These are phyloP conservation scores for Drosophila orena DNA, from an alignment of 1,140 invertebrate genomes.

Conservation along the genomic window DNA sequence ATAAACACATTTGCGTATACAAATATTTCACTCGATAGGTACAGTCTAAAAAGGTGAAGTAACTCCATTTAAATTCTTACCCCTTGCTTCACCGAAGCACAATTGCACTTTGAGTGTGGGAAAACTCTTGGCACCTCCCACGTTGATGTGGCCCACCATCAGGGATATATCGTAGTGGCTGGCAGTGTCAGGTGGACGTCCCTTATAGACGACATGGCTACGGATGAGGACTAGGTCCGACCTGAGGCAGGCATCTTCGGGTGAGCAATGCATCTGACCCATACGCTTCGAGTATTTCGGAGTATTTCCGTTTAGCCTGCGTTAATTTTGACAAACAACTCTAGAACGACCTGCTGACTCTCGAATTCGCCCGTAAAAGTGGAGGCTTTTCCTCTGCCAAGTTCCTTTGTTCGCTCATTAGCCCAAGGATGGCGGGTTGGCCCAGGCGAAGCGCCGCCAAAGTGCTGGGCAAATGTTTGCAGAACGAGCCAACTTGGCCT, in stretches of 20 bases:
- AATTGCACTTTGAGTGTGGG: constrained; percentile 27
- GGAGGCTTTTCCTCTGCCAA: constrained; percentile 5
- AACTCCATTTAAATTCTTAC: constrained; percentile 24
- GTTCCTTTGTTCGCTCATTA: constrained; percentile 60
- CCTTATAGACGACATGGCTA: constrained; percentile 26
- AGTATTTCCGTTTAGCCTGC: not conserved
- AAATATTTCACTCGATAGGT: too few species aligned
- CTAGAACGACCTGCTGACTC: constrained; percentile 21
- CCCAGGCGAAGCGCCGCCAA: constrained; percentile 29
- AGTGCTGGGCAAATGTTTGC: constrained; percentile 62
- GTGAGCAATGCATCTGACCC: constrained; percentile 41
- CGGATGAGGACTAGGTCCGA: constrained; percentile 43
- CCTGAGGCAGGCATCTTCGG: constrained; percentile 40
- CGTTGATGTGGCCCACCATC: constrained; percentile 27
- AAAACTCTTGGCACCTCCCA: constrained; percentile 42
- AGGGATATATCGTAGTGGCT: constrained; percentile 35
- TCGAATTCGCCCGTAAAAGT: constrained; percentile 15
- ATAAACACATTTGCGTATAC: not conserved
- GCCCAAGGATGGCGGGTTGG: constrained; percentile 14
- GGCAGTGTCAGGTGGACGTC: not conserved
- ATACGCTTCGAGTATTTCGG: constrained; percentile 21
- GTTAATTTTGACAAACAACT: constrained; percentile 57
- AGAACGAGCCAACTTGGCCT: constrained; percentile 44
- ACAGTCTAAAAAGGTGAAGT: not conserved
- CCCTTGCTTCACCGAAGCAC: constrained; percentile 36